Conservation (phyloP, 2,888 invertebrate species). For the Apodemia hepburni region DNA sequence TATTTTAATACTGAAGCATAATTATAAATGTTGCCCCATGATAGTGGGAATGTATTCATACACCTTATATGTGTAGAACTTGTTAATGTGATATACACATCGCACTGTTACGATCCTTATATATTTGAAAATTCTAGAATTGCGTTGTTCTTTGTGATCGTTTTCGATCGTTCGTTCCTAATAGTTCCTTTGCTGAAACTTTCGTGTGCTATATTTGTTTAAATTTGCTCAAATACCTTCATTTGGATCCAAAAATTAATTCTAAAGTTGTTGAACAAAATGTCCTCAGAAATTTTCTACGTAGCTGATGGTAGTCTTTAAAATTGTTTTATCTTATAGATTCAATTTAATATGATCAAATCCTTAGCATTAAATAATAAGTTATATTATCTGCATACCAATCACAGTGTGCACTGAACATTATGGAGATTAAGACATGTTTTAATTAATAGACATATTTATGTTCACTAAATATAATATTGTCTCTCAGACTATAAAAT, state of each 20-base stretch:
- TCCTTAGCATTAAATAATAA: slow-evolving; percentile 6
- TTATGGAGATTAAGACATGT: slow-evolving; percentile 22
- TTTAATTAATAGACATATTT: slow-evolving; percentile 18
- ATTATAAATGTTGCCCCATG: slow-evolving; percentile 56
- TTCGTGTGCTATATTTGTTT: slow-evolving; percentile 60
- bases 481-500: slow-evolving; percentile 9
- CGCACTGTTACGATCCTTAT: slow-evolving; percentile 60
- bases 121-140: slow-evolving; percentile 56
- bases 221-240: slow-evolving; percentile 70
- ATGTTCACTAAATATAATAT: slow-evolving; percentile 19
- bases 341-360: slow-evolving; percentile 13
- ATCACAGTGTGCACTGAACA: slow-evolving; percentile 18
- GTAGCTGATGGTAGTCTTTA: slow-evolving; percentile 1
- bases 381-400: slow-evolving; percentile 4
- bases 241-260: slow-evolving; percentile 48
- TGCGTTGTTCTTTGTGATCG: slow-evolving; percentile 48
- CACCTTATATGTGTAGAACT: slow-evolving; percentile 59
- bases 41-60: slow-evolving; percentile 60
- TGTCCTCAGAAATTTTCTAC: neutral
- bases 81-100: slow-evolving; percentile 66
- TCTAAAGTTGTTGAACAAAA: slow-evolving; percentile 2
- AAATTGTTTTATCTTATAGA: slow-evolving; percentile 23
- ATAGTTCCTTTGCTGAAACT: slow-evolving; percentile 55
- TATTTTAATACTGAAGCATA: slow-evolving; percentile 74
- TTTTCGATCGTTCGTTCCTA: slow-evolving; percentile 71